Base-by-base conservation (phyloP, 2,797 vertebrate genomes). In the Mormyrus proboscirostris region DNA sequence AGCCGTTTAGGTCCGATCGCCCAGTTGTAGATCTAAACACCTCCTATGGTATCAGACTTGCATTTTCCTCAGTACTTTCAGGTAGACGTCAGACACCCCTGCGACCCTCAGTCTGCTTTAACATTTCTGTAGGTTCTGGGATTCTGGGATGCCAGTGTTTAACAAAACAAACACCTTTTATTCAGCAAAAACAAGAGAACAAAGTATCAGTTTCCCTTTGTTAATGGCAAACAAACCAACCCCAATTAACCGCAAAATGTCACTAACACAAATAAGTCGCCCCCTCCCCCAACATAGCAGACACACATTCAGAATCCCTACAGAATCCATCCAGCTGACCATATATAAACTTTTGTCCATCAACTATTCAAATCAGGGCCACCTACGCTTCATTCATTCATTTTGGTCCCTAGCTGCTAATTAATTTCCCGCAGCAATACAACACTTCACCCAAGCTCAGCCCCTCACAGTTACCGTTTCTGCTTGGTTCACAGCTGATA, bases 301-400 rank as follows among this genome's bases (percentile, higher is more conserved):
- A 44, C 73, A 79, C 73, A 76, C 33, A 41, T 76, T 38, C 38
- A 41, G 38, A 38, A 44, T 16, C 16, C 38, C 73, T 44, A 19
- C 73, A 79, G 73, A 79, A 79, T 79, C 38, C 14, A 79, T 44
- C 73, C 73, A 79, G 73, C 14, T 79, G 73, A 79, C 73, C 73
- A 41, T 16, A 76, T 76, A 76, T 19, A 79, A 79, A 79, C 73
- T n/a, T 79, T 19, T 16, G 25, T 33, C 12, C 33, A 29, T 79
- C 33, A 76, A 19, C 14, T 19, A 76, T 38, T 76, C 73, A 19
- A 41, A 79, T 44, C 73, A 79, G 6, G 38, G 38, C 16, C 73
- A 44, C 33, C 73, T 79, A 44, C 2, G 14, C 44, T 65, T 65
- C 62, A 29, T 44, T 76, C 69, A 44, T 79, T 57, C 53, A 19